phyloP scores from a whole-genome alignment of 2,888 invertebrate genomes.

The Trachelus tabidus region DNA sequence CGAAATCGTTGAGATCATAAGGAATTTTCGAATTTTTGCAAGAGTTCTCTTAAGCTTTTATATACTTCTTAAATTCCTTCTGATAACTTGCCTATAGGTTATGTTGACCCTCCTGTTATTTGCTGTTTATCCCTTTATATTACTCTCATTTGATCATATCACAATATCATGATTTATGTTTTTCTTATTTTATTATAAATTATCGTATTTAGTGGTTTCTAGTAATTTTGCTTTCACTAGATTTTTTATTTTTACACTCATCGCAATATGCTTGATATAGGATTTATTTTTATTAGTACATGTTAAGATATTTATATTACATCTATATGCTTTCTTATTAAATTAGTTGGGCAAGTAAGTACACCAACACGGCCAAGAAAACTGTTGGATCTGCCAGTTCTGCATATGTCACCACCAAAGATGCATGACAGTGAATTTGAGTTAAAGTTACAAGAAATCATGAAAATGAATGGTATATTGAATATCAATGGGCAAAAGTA shows the following conservation, averaged over 20 bases:
- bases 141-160: slow-evolving; percentile 39
- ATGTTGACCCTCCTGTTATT: slow-evolving; percentile 36
- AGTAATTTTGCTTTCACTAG: no score
- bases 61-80: slow-evolving; percentile 8
- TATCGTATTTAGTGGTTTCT: no score
- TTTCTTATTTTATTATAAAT: no score
- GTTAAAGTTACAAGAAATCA: slow-evolving; percentile 89
- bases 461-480: slow-evolving; percentile 91
- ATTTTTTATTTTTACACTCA: no score
- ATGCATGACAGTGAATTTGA: slow-evolving; percentile 75
- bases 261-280: no score
- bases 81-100: slow-evolving; percentile 25
- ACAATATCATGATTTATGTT: neutral
- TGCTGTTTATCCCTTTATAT: slow-evolving; percentile 6
- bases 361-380: slow-evolving; percentile 69
- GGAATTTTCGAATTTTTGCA: neutral
- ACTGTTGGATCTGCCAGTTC: slow-evolving; percentile 71
- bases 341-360: slow-evolving; percentile 65
- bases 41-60: neutral
- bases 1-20: neutral
- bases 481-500: slow-evolving; percentile 84
- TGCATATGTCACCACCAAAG: slow-evolving; percentile 74
- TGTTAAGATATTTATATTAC: neutral
- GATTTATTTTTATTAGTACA: no score
- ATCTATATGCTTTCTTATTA: slow-evolving; percentile 32